Evolutionary conservation across 2,797 vertebrate genomes (phyloP), one percentile per base, ranked within the genome.

Genomic region (Xerus rutilus): DNA sequence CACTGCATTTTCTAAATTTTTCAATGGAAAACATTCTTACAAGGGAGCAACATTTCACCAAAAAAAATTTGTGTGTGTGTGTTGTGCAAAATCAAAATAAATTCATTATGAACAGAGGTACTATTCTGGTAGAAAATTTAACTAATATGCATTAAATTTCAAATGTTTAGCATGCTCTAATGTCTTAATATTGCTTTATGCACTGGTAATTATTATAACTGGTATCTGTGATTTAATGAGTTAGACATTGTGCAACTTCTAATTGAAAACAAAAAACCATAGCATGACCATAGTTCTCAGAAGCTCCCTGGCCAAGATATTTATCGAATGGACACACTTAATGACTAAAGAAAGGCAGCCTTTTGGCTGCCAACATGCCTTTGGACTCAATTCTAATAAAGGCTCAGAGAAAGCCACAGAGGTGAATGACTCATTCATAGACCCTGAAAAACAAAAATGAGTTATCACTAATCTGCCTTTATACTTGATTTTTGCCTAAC

Each of bases 181-280:
- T 72, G 93, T 78, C 3, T 86, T 72, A 45, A 88, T 45, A 0
- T 94, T 52, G 82, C 70, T 96, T 47, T 82, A 39, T 49, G 64
- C 0, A 72, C 23, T 65, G 32, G n/a, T 82, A 83, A 62, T 49
- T 97, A 94, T 73, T 86, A 35, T 3, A 43, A 47, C 74, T 85
- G 78, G 6, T 57, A 85, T 69, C 20, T 94, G 28, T 94, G 39
- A 87, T 67, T 62, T 93, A 77, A 21, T 94, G 88, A 94, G 57
- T 21, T 77, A 82, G 13, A 43, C 45, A 96, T 76, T 94, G 11
- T 11, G 81, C 59, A 94, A n/a, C 28, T 91, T 70, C 45, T 95
- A 91, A 97, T 94, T 64, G 28, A 65, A 96, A 98, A 97, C 23
- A 96, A 93, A 88, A 93, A 4, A 52, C 65, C 76, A 86, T 54